Evolutionary conservation across 2,888 invertebrate species (phyloP).

Genomic region (Cylindroiulus punctatus): DNA sequence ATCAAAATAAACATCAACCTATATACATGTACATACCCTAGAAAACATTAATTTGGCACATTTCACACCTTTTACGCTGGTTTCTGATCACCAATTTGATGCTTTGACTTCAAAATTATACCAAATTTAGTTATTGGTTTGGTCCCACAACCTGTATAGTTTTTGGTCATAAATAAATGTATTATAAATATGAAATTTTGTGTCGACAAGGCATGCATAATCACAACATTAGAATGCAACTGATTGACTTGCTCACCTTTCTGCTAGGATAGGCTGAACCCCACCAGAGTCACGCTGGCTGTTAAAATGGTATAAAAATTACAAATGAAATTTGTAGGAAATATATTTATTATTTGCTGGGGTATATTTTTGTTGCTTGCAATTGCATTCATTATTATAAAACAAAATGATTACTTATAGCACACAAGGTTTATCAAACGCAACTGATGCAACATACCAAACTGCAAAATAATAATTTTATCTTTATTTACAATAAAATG

Average conservation of each 20-base stretch:
- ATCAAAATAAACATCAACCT: not conserved
- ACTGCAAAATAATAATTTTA: not conserved
- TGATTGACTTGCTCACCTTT: constrained; percentile 6
- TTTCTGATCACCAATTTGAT: not conserved
- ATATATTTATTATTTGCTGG: no score
- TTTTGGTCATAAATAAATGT: not conserved
- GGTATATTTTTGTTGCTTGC: no score
- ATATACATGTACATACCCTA: not conserved
- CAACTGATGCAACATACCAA: not conserved
- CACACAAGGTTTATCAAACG: not conserved
- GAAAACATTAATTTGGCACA: not conserved
- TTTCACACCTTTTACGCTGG: not conserved
- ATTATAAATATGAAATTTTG: not conserved
- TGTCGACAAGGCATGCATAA: not conserved
- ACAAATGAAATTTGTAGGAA: not conserved
- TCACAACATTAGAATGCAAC: not conserved
- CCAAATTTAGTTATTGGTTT: not conserved
- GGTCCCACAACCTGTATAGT: not conserved
- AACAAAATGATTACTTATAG: not conserved
- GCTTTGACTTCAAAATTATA: not conserved
- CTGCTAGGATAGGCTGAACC: constrained; percentile 45
- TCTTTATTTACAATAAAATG: constrained; percentile 34
- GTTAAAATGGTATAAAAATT: not conserved
- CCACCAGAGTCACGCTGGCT: constrained; percentile 45
- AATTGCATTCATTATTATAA: not conserved